Base-by-base conservation (phyloP, 92 coral and sea anemone species). In the Isaurus tuberculatus region DNA sequence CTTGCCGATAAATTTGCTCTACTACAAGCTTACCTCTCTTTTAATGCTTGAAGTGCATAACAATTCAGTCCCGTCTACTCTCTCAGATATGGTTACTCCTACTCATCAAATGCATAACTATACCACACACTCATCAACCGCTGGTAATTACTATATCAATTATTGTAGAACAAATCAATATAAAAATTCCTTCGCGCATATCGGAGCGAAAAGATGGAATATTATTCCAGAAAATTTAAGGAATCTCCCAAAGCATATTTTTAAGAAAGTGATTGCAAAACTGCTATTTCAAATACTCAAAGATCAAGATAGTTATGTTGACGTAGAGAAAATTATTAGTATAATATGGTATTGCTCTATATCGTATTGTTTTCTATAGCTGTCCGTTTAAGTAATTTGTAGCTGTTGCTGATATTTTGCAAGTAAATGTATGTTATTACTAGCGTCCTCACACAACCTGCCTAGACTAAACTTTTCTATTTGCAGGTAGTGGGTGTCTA, bases 21-120 rank as follows among this genome's bases (percentile, higher is more conserved):
- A 68, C 33, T 68, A 32, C 26, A 68, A 68, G 73, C 73, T 68
- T 33, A 68, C 46, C 10, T 32, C 73, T 31, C 46, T 68, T 68
- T 31, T 28, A 66, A 66, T 66, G 90, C 77, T 80, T 72, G 86
- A 81, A 31, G 83, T 87, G 32, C 65, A 58, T 72, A 81, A 81
- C 63, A 81, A 81, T n/a, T 8, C 46, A 72, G 70, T 46, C 37
- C 84, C 87, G 23, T 33, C 66, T 61, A 73, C 75, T 75, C 84
- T 87, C 46, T 81, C 84, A 29, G 66, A 86, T 80, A n/a, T 86
- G 48, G 70, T 86, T 73, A 74, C 36, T 33, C 23, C 63, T 32
- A 49, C 65, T 28, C 64, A 49, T 29, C 40, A 49, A 74, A 31
- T 74, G 66, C 65, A 74, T 32, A 70, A 17, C 75, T 70, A 36